Percentiles rank a stretch among this genome's conserved stretches.
Evolutionary conservation across 2,113 vertebrate species (phyloP).

Genomic region (Grammomys dolichurus): DNA sequence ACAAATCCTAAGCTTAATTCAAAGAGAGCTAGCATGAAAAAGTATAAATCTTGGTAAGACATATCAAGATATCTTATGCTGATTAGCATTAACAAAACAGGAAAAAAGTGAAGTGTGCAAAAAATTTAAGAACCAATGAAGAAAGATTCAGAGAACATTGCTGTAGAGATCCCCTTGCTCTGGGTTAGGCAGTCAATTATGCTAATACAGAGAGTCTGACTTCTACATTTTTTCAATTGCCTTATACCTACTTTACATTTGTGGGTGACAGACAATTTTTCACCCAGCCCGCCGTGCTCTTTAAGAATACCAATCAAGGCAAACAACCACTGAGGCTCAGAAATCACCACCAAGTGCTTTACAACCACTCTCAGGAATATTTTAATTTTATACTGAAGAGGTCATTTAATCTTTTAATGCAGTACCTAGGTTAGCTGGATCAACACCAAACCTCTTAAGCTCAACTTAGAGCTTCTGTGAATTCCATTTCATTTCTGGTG

Average conservation of each 20-base stretch:
- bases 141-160: background rate
- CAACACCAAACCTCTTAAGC: conserved; percentile 5
- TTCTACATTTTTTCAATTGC: background rate
- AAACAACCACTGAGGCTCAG: background rate
- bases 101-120: background rate
- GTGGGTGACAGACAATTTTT: conserved; percentile 37
- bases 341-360: conserved; percentile 21
- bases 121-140: background rate
- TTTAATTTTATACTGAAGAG: conserved; percentile 4
- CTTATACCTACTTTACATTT: conserved; percentile 4
- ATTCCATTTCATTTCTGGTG: background rate
- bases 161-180: background rate
- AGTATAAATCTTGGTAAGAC: background rate
- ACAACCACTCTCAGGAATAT: conserved; percentile 16
- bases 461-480: conserved; percentile 44
- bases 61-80: background rate
- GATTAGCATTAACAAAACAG: background rate
- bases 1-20: background rate
- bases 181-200: conserved; percentile 47
- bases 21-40: background rate
- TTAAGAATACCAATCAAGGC: conserved; percentile 11
- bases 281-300: background rate
- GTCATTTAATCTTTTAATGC: background rate
- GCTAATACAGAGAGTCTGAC: background rate
- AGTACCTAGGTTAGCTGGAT: background rate